Percentiles rank a stretch among this genome's conserved stretches.
Evolutionary conservation across 2,888 invertebrate species (phyloP).

Genomic region (Cyrtodaria siliqua): DNA sequence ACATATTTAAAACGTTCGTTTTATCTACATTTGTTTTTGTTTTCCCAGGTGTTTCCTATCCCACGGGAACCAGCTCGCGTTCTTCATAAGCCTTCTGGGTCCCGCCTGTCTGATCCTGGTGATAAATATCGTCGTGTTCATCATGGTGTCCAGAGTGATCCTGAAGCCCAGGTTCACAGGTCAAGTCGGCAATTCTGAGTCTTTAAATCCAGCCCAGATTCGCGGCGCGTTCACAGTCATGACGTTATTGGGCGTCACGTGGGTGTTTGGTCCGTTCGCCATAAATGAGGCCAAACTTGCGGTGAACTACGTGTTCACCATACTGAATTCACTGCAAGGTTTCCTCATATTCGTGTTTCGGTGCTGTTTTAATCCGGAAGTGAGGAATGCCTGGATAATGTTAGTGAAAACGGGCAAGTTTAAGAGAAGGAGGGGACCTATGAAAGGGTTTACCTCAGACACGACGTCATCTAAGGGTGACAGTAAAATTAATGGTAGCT

Average conservation of each 20-base stretch:
- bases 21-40: too few relatives aligned
- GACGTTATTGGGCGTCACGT: slow-evolving; percentile 81
- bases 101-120: slow-evolving; percentile 86
- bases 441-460: slow-evolving; percentile 71
- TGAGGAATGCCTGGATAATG: slow-evolving; percentile 79
- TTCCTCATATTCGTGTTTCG: slow-evolving; percentile 82
- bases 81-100: slow-evolving; percentile 86
- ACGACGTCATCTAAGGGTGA: slow-evolving; percentile 72
- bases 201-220: slow-evolving; percentile 75
- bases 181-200: slow-evolving; percentile 61
- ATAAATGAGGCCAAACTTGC: slow-evolving; percentile 78
- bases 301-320: slow-evolving; percentile 82
- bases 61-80: slow-evolving; percentile 83
- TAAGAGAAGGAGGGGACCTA: slow-evolving; percentile 77
- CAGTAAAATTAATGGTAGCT: slow-evolving; percentile 60
- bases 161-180: slow-evolving; percentile 79
- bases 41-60: slow-evolving; percentile 86
- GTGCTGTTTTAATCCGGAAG: slow-evolving; percentile 81
- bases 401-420: slow-evolving; percentile 80
- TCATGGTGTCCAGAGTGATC: slow-evolving; percentile 82
- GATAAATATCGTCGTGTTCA: slow-evolving; percentile 86
- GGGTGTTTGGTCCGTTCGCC: slow-evolving; percentile 83
- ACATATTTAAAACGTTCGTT: too few relatives aligned
- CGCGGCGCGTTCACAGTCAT: slow-evolving; percentile 82
- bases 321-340: slow-evolving; percentile 82